Evolutionary conservation across 2,797 vertebrate genomes (phyloP).

Genomic region (Falco columbarius): DNA sequence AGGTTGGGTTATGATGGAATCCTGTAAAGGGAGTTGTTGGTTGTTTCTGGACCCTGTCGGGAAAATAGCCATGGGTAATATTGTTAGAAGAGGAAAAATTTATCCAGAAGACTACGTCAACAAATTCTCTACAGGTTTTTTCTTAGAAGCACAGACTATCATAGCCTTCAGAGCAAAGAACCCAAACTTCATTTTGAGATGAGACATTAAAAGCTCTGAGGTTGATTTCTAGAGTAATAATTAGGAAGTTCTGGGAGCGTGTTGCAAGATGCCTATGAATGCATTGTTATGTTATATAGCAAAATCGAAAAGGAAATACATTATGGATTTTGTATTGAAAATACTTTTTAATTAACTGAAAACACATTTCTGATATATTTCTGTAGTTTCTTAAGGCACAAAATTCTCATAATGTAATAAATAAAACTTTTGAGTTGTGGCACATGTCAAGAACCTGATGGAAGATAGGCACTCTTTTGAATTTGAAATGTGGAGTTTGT

Average conservation of each 20-base stretch:
- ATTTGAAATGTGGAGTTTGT: background rate
- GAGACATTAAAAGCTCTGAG: background rate
- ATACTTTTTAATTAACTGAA: background rate
- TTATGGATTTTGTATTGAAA: background rate
- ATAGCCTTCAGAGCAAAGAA: background rate
- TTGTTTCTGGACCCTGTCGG: conserved; percentile 1
- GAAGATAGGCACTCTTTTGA: background rate
- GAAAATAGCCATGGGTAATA: background rate
- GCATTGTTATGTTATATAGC: background rate
- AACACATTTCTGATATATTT: background rate
- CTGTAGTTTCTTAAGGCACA: background rate
- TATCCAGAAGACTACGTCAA: background rate
- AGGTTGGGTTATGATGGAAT: background rate
- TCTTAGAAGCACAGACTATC: background rate
- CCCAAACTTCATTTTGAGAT: background rate
- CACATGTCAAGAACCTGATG: fast-evolving
- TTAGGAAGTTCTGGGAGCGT: background rate
- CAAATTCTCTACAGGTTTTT: background rate
- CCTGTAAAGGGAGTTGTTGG: background rate
- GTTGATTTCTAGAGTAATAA: background rate
- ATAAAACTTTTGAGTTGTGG: background rate
- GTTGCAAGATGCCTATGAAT: background rate
- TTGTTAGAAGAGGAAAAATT: background rate
- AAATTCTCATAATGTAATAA: background rate
- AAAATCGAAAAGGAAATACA: background rate